phyloP scores from a whole-genome alignment of 2,113 vertebrate species.

The Mustela nigripes region DNA sequence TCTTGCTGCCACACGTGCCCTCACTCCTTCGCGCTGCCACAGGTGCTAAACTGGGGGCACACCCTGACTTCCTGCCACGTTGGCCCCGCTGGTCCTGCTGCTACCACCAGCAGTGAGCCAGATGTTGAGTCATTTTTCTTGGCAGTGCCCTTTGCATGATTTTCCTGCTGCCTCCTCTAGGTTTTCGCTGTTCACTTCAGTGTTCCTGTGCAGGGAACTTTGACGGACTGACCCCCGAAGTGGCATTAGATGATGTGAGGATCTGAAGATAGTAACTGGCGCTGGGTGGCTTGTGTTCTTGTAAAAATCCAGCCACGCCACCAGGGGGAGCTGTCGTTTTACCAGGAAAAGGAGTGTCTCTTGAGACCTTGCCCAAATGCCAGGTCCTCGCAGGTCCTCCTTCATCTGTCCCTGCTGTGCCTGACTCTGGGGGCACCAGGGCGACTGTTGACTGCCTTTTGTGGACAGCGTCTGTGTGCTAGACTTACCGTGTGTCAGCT shows the following conservation, averaged over 20 bases:
- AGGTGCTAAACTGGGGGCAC: neutral
- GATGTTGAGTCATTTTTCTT: neutral
- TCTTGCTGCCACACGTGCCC: neutral
- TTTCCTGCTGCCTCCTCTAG: constrained; percentile 7
- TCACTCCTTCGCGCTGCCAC: neutral
- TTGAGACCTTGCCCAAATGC: neutral
- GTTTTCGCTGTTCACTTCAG: neutral
- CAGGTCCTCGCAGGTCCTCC: neutral
- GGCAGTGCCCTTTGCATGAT: neutral
- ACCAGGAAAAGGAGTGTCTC: neutral
- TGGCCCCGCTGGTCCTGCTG: neutral
- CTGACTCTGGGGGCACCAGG: neutral
- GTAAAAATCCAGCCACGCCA: neutral
- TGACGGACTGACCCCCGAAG: neutral
- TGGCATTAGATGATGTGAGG: neutral
- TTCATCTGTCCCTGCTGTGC: neutral
- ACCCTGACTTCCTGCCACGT: neutral
- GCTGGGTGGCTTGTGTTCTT: neutral
- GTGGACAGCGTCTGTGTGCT: neutral
- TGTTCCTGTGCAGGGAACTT: neutral
- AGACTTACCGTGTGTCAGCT: neutral
- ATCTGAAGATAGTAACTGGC: neutral
- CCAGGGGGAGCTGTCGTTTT: constrained; percentile 42
- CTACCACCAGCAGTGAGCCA: neutral
- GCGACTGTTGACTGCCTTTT: neutral